Conservation (phyloP, 2,888 invertebrate species). For the Ichneumoninae sp. region DNA sequence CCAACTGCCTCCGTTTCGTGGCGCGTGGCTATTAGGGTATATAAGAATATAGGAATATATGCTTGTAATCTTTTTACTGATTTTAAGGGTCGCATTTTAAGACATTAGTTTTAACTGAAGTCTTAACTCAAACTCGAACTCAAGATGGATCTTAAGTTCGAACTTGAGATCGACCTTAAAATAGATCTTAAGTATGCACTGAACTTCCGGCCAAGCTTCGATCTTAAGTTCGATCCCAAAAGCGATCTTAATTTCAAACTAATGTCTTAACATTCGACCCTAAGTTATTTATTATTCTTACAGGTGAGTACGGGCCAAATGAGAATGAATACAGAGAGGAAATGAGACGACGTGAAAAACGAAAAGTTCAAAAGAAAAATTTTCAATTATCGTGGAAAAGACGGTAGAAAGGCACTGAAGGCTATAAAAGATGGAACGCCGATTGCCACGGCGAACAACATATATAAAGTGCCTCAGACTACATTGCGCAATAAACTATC, state of each 20-base stretch:
- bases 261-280: no score
- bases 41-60: not conserved
- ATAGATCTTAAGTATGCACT: no score
- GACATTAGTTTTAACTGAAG: not conserved
- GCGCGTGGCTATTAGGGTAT: not conserved
- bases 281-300: constrained; percentile 23
- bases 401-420: constrained; percentile 36
- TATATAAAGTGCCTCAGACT: constrained; percentile 61
- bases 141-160: no score
- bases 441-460: constrained; percentile 8
- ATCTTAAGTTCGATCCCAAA: no score
- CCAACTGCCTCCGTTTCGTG: no score
- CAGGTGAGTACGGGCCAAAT: constrained; percentile 19
- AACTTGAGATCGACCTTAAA: no score
- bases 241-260: no score
- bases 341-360: constrained; percentile 10
- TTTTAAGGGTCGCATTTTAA: not conserved
- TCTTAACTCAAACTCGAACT: no score
- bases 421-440: not conserved
- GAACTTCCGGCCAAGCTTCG: no score
- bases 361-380: constrained; percentile 37
- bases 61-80: constrained; percentile 7
- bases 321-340: constrained; percentile 12
- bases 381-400: constrained; percentile 33
- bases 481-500: constrained; percentile 59